Evolutionary conservation across 2,888 invertebrate genomes (phyloP).

Genomic region (Elaeidobius kamerunicus): DNA sequence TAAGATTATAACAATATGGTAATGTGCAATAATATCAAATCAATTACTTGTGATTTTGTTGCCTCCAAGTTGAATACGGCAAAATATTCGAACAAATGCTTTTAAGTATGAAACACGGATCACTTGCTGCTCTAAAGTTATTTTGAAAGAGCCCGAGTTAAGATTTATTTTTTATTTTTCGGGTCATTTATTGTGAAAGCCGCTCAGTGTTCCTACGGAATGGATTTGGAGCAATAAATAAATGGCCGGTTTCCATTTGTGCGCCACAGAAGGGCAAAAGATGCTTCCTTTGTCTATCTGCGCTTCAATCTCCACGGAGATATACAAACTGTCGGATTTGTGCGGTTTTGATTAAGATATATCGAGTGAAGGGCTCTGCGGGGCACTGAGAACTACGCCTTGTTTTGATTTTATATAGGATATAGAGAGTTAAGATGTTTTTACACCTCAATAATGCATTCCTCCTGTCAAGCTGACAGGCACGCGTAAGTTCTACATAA

Average conservation of each 20-base stretch:
- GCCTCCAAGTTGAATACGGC: too few relatives aligned
- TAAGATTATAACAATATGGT: too few relatives aligned
- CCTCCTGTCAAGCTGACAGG: neutral
- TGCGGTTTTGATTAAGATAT: conserved; percentile 43
- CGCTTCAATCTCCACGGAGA: conserved; percentile 36
- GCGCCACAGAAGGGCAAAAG: conserved; percentile 35
- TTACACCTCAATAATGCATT: conserved; percentile 5
- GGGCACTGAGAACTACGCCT: conserved; percentile 33
- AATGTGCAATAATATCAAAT: too few relatives aligned
- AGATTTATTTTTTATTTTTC: conserved; percentile 34
- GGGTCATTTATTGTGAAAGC: conserved; percentile 35
- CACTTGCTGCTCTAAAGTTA: conserved; percentile 9
- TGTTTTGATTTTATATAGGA: conserved; percentile 35
- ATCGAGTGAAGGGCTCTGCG: conserved; percentile 38
- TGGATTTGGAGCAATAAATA: conserved; percentile 40
- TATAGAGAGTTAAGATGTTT: conserved; percentile 18
- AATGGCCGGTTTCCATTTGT: conserved; percentile 41
- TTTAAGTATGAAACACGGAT: conserved; percentile 14
- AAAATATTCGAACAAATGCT: conserved; percentile 3
- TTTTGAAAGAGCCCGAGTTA: conserved; percentile 7
- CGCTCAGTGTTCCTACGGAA: conserved; percentile 33
- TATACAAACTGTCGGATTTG: conserved; percentile 43
- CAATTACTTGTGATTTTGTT: too few relatives aligned
- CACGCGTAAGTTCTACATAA: too few relatives aligned
- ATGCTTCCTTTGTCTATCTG: conserved; percentile 40